Evolutionary conservation across 2,888 invertebrate species (phyloP).

Genomic region (Dryococelus australis): DNA sequence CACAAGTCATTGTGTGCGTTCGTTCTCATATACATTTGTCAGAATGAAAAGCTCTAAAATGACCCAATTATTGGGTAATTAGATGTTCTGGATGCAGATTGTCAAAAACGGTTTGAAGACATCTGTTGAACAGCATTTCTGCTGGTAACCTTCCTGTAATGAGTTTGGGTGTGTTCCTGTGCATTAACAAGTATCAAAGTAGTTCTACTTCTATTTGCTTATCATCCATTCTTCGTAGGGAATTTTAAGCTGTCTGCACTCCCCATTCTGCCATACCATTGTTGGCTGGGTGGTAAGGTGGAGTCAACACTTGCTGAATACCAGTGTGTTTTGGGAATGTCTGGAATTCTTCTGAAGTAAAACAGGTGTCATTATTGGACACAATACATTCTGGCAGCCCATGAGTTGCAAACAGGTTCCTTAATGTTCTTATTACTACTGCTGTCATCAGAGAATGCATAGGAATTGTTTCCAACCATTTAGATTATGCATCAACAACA

Average conservation of each 20-base stretch:
- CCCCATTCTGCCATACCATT: neutral
- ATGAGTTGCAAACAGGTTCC: neutral
- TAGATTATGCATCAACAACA: neutral
- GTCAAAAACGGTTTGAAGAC: neutral
- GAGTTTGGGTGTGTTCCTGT: neutral
- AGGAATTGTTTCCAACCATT: neutral
- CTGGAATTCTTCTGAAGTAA: neutral
- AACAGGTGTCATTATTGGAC: neutral
- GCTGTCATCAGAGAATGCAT: neutral
- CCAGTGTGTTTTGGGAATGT: neutral
- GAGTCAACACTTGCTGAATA: neutral
- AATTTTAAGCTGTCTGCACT: neutral
- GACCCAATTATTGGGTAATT: neutral
- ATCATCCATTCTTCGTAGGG: neutral
- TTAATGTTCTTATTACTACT: neutral
- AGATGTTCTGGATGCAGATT: neutral
- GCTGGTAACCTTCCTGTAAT: neutral
- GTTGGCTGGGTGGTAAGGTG: neutral
- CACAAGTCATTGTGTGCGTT: neutral
- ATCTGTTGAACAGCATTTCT: neutral
- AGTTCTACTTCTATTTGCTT: neutral
- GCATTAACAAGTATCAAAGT: neutral
- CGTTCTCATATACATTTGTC: neutral
- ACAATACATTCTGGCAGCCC: neutral
- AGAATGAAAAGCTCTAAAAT: neutral